Evolutionary conservation across 1,140 invertebrate species (phyloP), one percentile per base, ranked within the genome.

Genomic region (Tetramorium alpestre): DNA sequence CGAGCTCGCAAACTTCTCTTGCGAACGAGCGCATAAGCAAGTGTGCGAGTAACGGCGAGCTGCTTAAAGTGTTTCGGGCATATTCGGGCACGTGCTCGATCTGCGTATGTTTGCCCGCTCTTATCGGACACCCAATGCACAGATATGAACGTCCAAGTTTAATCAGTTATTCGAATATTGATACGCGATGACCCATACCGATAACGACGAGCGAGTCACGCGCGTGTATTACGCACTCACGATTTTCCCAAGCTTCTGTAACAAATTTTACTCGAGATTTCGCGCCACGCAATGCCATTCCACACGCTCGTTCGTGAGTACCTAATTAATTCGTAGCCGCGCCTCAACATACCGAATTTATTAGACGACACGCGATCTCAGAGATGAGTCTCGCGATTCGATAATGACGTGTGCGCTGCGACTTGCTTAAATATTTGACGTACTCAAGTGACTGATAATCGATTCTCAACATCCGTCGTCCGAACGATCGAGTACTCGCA

Each of bases 111-210:
- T 90, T 91, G 85, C 86, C 82, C 62, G n/a, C 41, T 78, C 77
- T 88, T 88, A 90, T 91, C 89, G 47, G 28, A 56, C 28, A 56
- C n/a, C 44, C 22, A 25, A 10, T 28, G 49, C 75, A 41, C 22
- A 72, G 49, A 33, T 56, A 65, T 60, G 47, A 75, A 54, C n/a
- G 18, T 41, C 49, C 33, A 51, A 86, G 81, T 80, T 90, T 88
- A 82, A 88, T 86, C 89, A 85, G 64, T 81, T 28, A 28, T 28
- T 64, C 62, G 70, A 58, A 49, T 85, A 85, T 87, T 38, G 86
- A 87, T 87, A 85, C 41, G 58, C 62, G 28, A 76, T 75, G 86
- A 85, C 69, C 80, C 69, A n/a, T 56, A 33, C n/a, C 13, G 70
- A 85, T 85, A 85, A 75, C 33, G 25, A 41, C 25, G 18, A 11